Evolutionary conservation across 2,113 vertebrate genomes (phyloP).

Genomic region (Syngnathoides biaculeatus): DNA sequence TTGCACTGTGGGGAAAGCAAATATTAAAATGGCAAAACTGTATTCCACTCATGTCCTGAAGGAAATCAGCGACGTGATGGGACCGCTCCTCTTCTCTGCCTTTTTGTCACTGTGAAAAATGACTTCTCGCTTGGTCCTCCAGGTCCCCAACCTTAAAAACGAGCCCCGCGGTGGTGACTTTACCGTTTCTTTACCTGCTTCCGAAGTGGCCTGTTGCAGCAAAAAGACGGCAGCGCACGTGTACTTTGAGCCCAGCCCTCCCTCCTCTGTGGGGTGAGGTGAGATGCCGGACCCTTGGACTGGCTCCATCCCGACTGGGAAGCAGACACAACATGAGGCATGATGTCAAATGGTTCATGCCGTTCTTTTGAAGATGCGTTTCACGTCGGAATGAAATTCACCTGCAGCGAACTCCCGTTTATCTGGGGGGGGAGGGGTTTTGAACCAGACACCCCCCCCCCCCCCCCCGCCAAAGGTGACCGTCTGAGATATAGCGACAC

Average conservation of each 20-base stretch:
- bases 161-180: slow-evolving; percentile 24
- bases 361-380: slow-evolving; percentile 19
- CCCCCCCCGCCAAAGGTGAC: too few relatives aligned
- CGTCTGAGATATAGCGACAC: too few relatives aligned
- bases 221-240: slow-evolving; percentile 77
- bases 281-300: slow-evolving; percentile 65
- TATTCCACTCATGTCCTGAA: not conserved
- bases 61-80: slow-evolving; percentile 22
- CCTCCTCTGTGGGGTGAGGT: slow-evolving; percentile 54
- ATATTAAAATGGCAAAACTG: not conserved
- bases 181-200: slow-evolving; percentile 41
- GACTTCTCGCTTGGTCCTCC: slow-evolving; percentile 30
- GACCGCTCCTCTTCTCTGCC: slow-evolving; percentile 37
- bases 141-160: slow-evolving; percentile 46
- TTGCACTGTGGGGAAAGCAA: too few relatives aligned
- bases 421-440: too few relatives aligned
- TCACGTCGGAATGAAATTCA: slow-evolving; percentile 16
- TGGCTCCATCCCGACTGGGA: slow-evolving; percentile 43
- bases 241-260: too few relatives aligned
- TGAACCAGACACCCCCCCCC: too few relatives aligned
- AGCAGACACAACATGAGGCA: slow-evolving; percentile 40
- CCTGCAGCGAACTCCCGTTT: too few relatives aligned
- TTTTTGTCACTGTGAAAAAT: slow-evolving; percentile 3
- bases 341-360: slow-evolving; percentile 27
- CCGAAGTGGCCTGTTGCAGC: slow-evolving; percentile 56